Evolutionary conservation across 2,888 invertebrate species (phyloP).

Genomic region (Muscina levida): DNA sequence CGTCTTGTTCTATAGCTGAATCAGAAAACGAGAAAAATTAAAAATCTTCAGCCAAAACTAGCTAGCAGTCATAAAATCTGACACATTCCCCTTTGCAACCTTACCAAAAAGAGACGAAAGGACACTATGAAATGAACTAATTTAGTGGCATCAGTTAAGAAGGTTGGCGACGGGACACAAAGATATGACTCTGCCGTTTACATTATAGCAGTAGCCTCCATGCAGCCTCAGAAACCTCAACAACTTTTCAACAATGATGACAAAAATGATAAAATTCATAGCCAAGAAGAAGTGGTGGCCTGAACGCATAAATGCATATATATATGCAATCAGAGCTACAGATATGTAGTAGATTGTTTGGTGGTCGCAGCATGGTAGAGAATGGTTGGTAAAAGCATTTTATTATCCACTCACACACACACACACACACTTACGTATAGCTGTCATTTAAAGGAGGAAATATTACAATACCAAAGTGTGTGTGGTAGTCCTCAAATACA

Average conservation of each 20-base stretch:
- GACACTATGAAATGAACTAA: constrained; percentile 43
- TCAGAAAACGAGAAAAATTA: constrained; percentile 31
- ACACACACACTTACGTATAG: not conserved
- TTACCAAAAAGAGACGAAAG: not conserved
- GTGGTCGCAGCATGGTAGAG: not conserved
- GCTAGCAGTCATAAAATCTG: constrained; percentile 9
- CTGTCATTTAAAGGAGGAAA: constrained; percentile 1
- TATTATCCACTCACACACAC: too few species aligned
- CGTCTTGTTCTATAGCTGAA: not conserved
- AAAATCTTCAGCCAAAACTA: constrained; percentile 5
- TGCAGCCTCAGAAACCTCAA: constrained; percentile 15
- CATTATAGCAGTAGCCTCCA: too few species aligned
- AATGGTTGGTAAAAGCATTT: not conserved
- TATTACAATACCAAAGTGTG: constrained; percentile 41
- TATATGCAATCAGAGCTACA: constrained; percentile 4
- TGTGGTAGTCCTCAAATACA: too few species aligned
- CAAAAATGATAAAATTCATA: constrained; percentile 52
- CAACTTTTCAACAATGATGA: constrained; percentile 45
- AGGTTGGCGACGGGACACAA: constrained; percentile 45
- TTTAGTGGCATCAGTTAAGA: constrained; percentile 59
- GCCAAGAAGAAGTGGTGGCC: constrained; percentile 12
- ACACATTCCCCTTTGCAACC: not conserved
- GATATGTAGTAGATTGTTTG: not conserved
- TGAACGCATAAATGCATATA: not conserved
- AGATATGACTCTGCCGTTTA: not conserved